Conservation (phyloP, 2,797 vertebrate species). For the Ctenopoma multispine region DNA sequence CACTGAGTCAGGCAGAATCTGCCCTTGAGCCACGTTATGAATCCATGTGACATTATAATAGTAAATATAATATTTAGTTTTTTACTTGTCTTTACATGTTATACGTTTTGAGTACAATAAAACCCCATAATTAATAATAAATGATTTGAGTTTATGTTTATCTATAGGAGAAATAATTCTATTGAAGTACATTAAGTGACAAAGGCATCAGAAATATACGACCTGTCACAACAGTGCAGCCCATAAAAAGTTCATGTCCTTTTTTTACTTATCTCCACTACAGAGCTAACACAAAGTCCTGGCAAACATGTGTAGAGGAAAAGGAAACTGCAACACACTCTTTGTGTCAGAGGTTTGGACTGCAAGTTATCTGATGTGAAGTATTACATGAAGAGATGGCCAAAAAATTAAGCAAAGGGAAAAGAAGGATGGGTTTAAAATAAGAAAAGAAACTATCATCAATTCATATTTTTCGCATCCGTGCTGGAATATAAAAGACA, state of each 20-base stretch:
- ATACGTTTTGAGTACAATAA: conserved; percentile 4
- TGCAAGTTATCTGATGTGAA: conserved; percentile 21
- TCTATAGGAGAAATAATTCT: conserved; percentile 8
- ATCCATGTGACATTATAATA: conserved; percentile 10
- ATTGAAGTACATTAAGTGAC: conserved; percentile 8
- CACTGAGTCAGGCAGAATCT: conserved; percentile 31
- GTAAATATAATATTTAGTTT: too few relatives aligned
- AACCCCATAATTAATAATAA: background rate
- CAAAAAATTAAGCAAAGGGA: background rate
- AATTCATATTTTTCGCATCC: background rate
- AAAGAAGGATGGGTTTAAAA: background rate
- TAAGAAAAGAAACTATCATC: background rate
- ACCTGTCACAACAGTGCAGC: background rate
- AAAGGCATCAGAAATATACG: conserved; percentile 26
- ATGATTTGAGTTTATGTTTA: background rate
- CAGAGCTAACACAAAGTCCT: conserved; percentile 28
- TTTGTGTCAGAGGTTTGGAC: background rate
- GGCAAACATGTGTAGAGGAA: conserved; percentile 51
- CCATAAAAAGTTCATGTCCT: conserved; percentile 20
- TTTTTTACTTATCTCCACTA: conserved; percentile 19
- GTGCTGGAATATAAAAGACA: background rate
- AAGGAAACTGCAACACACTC: conserved; percentile 34
- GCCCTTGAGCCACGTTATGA: conserved; percentile 23
- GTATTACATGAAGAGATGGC: conserved; percentile 14
- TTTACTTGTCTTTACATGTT: conserved; percentile 9